phyloP scores from a whole-genome alignment of 2,113 vertebrate species.

The Gavialis gangeticus region DNA sequence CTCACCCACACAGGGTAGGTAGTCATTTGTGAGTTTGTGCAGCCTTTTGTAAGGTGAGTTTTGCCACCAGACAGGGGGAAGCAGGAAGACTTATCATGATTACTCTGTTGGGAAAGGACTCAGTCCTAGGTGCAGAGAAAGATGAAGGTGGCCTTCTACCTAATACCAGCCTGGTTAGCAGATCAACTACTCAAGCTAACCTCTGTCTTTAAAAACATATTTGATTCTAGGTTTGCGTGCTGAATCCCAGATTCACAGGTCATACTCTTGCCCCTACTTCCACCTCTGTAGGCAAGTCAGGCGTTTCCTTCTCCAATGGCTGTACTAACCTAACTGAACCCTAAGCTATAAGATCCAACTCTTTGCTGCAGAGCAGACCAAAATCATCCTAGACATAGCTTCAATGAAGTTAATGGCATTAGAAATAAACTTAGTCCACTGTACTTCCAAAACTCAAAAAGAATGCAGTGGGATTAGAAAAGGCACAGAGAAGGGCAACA shows the following conservation, averaged over 20 bases:
- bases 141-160: background rate
- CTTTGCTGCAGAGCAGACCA: background rate
- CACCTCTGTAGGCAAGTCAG: background rate
- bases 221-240: background rate
- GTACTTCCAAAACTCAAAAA: background rate
- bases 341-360: background rate
- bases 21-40: background rate
- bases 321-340: background rate
- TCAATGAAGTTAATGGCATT: background rate
- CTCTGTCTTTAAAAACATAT: background rate
- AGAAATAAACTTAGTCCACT: background rate
- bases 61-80: background rate
- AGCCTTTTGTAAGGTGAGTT: background rate
- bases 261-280: background rate
- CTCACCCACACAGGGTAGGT: background rate
- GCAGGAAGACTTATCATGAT: background rate
- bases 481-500: too few species aligned
- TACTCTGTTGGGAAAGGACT: background rate
- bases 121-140: background rate
- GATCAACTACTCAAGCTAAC: background rate
- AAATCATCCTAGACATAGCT: background rate
- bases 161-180: background rate
- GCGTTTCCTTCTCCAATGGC: background rate
- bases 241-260: background rate
- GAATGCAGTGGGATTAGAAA: too few species aligned